These are phyloP conservation scores for Temnothorax nylanderi DNA, from an alignment of 1,140 invertebrate species.

Conservation along the genomic window DNA sequence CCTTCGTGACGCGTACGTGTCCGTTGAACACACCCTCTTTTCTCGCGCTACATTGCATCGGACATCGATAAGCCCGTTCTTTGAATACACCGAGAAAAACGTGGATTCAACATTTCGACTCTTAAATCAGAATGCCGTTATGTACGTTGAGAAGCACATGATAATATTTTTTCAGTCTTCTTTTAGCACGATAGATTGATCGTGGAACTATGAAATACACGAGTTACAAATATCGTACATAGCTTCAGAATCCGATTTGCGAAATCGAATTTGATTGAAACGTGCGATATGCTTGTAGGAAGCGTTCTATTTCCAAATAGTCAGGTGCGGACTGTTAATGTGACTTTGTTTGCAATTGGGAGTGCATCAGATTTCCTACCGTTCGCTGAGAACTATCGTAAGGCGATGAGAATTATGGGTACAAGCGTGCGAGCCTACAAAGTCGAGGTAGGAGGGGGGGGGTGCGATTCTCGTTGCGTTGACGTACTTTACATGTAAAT, in stretches of 20 bases:
- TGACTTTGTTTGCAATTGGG: slow-evolving; percentile 19
- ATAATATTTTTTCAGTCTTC: not conserved
- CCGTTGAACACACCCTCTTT: slow-evolving; percentile 14
- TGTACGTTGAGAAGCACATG: not conserved
- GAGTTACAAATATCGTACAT: not conserved
- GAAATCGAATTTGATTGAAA: not conserved
- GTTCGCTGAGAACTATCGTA: not conserved
- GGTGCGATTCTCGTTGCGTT: slow-evolving; percentile 2
- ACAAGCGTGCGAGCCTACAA: slow-evolving; percentile 10
- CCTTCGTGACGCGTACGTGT: slow-evolving; percentile 18
- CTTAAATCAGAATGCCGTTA: not conserved
- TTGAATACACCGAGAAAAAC: not conserved
- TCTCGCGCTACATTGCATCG: not conserved
- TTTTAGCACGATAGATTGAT: not conserved
- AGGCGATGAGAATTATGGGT: slow-evolving; percentile 41
- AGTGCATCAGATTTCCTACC: slow-evolving; percentile 5
- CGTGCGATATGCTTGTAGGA: not conserved
- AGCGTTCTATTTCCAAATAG: not conserved
- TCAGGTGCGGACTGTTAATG: not conserved
- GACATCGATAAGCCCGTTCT: not conserved
- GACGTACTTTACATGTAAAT: slow-evolving; percentile 49
- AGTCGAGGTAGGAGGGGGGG: not conserved
- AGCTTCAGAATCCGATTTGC: not conserved
- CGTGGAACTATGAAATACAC: not conserved
- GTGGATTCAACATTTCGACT: not conserved